phyloP scores from a whole-genome alignment of 2,888 invertebrate genomes.

The Pristionchus arcanus region DNA sequence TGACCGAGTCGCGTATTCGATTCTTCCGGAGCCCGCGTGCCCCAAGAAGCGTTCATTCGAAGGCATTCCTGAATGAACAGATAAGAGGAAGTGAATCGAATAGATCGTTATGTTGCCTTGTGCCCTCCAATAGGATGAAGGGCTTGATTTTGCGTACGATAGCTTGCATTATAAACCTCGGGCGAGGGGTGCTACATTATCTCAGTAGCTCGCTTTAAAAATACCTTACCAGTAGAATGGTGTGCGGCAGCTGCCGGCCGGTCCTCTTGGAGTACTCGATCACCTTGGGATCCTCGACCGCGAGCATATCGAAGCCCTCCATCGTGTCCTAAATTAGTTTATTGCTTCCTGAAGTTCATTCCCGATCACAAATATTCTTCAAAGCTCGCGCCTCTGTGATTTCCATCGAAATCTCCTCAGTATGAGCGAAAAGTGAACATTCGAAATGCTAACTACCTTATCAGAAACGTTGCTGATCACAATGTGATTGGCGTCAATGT shows the following conservation, averaged over 20 bases:
- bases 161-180: too few species aligned
- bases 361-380: too few species aligned
- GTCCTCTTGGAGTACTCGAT: background rate
- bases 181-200: too few species aligned
- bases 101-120: too few species aligned
- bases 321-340: background rate
- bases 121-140: too few species aligned
- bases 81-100: background rate
- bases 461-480: background rate
- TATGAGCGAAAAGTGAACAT: too few species aligned
- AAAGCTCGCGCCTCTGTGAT: too few species aligned
- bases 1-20: background rate
- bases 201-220: too few species aligned
- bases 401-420: too few species aligned
- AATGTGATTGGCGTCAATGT: background rate
- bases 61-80: background rate
- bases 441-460: too few species aligned
- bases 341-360: background rate
- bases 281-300: background rate
- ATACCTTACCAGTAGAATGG: background rate
- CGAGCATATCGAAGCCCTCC: background rate
- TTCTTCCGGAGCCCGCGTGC: background rate
- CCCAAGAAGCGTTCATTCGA: slow-evolving; percentile 4
- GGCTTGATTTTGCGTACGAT: too few species aligned
- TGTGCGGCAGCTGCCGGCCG: background rate